Percentiles rank a stretch among this genome's conserved stretches.
Conservation (phyloP, 1,140 invertebrate genomes). For the Drosophila paulistorum region DNA sequence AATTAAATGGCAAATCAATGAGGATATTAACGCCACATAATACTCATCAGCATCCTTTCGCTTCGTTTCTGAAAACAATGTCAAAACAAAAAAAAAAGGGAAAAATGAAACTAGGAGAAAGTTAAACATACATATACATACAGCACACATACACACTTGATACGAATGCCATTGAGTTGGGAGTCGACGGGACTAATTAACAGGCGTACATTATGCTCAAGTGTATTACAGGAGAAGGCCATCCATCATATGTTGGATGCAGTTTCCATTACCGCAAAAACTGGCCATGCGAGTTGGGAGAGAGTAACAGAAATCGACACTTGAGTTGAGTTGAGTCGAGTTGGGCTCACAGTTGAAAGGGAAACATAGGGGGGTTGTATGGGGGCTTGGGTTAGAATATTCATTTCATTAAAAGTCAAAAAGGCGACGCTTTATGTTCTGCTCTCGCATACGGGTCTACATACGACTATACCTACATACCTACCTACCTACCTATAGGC, state of each 20-base stretch:
- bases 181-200: constrained; percentile 67
- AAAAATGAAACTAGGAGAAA: constrained; percentile 3
- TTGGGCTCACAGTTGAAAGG: no score
- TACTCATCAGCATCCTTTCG: neutral
- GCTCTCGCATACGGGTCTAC: constrained; percentile 30
- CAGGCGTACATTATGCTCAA: constrained; percentile 79
- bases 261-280: neutral
- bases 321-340: constrained; percentile 51
- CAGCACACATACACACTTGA: constrained; percentile 21
- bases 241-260: constrained; percentile 39
- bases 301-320: constrained; percentile 70
- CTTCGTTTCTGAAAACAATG: constrained; percentile 23
- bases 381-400: constrained; percentile 45
- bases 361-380: neutral
- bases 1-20: neutral
- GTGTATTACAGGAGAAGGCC: constrained; percentile 57
- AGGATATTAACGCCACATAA: neutral
- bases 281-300: constrained; percentile 19
- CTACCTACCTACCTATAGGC: neutral
- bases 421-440: constrained; percentile 43
- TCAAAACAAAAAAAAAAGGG: constrained; percentile 33
- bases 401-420: constrained; percentile 80
- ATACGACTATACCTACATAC: no score
- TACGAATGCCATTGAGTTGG: constrained; percentile 50
- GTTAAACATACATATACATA: constrained; percentile 16